phyloP scores from a whole-genome alignment of 1,140 invertebrate genomes.

The Tigriopus japonicus region DNA sequence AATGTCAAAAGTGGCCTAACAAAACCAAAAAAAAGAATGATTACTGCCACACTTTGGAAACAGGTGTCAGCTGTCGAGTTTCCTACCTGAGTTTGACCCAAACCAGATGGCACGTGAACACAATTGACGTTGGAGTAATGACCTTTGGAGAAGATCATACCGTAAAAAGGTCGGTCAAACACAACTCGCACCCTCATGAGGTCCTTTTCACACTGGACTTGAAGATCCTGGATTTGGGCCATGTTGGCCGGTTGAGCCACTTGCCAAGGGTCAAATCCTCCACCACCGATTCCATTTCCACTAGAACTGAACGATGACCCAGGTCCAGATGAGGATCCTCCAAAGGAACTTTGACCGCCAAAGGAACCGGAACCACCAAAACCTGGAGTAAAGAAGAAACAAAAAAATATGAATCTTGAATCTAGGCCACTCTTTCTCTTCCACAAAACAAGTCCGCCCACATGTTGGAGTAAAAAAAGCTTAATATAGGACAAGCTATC shows the following conservation, averaged over 20 bases:
- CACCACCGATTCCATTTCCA: background rate
- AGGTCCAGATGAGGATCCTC: too few relatives aligned
- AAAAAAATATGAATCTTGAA: too few relatives aligned
- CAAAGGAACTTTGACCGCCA: too few relatives aligned
- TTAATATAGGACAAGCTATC: too few relatives aligned
- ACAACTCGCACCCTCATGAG: slow-evolving; percentile 85
- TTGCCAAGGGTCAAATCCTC: background rate
- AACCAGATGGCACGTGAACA: slow-evolving; percentile 48
- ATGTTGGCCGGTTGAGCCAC: background rate
- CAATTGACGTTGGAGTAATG: slow-evolving; percentile 80
- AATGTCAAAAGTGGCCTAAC: slow-evolving; percentile 2
- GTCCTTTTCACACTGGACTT: slow-evolving; percentile 87
- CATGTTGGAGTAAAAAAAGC: too few relatives aligned
- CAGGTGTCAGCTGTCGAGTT: background rate
- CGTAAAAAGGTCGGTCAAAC: slow-evolving; percentile 83
- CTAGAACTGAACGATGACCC: too few relatives aligned
- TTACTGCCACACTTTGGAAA: background rate
- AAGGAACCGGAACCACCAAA: too few relatives aligned
- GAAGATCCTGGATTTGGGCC: slow-evolving; percentile 65
- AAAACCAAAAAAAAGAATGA: background rate
- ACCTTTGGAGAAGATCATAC: slow-evolving; percentile 86
- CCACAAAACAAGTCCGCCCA: too few relatives aligned
- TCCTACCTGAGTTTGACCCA: slow-evolving; percentile 2
- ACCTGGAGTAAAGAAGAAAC: too few relatives aligned
- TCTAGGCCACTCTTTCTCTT: too few relatives aligned